A percentile compares a stretch with the other conserved stretches of the same genome.
Evolutionary conservation across 2,888 invertebrate genomes (phyloP).

Genomic region (Aplocera efformata): DNA sequence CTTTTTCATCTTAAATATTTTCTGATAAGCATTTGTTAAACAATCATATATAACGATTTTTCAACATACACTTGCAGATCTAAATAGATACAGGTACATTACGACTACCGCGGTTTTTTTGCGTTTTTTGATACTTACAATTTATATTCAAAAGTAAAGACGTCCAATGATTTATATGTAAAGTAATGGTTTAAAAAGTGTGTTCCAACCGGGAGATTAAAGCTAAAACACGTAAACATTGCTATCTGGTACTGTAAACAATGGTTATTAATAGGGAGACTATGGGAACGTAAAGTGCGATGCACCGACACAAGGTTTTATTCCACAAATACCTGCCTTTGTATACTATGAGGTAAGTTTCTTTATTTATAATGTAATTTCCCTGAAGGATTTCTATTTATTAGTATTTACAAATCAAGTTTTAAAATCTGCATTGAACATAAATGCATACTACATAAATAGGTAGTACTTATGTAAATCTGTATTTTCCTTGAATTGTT

Average conservation of each 20-base stretch:
- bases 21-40: constrained; percentile 4
- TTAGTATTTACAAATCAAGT: no score
- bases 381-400: no score
- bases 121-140: no score
- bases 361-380: no score
- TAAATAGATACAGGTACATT: no score
- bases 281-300: constrained; percentile 48
- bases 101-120: no score
- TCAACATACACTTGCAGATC: no score
- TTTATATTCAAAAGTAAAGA: neutral
- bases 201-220: constrained; percentile 36
- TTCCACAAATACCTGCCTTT: neutral
- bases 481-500: constrained; percentile 5
- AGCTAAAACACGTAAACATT: constrained; percentile 64
- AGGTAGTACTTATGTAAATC: neutral
- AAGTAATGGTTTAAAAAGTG: constrained; percentile 6
- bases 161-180: constrained; percentile 7
- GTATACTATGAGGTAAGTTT: no score
- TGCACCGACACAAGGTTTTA: constrained; percentile 29
- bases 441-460: no score
- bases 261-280: constrained; percentile 63
- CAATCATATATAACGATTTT: no score
- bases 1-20: constrained; percentile 8
- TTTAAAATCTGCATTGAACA: no score
- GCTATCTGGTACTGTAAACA: constrained; percentile 66